Evolutionary conservation across 2,113 vertebrate species (phyloP), one percentile per base, ranked within the genome.

Genomic region (Stercorarius parasiticus): DNA sequence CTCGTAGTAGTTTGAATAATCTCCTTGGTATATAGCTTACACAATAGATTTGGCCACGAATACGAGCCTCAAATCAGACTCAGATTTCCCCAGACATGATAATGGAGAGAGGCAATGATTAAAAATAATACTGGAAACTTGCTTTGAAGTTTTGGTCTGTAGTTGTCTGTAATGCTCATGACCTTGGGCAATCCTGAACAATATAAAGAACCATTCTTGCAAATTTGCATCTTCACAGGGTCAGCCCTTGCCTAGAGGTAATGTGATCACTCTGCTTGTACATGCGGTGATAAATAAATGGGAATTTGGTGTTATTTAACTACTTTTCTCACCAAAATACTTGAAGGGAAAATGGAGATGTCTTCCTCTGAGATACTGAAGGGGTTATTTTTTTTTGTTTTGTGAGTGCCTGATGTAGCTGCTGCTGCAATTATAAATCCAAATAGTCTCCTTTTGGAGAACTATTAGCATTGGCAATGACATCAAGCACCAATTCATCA

Each of bases 401-500:
- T 49, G 4, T 85, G 49, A 70, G 27, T 32, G 45, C 29, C 42
- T 85, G 30, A 43, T 25, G n/a, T 91, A 70, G 58, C 71, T 94
- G 66, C 61, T 89, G 42, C 59, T 88, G 78, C 94, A 97, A 96
- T 97, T 96, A 94, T 86, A 88, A 91, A 94, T 34, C 67, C 66
- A 71, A 83, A 87, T 64, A 59, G 32, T 86, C 26, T 90, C 38
- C 71, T 94, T 94, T 93, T 80, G 55, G 84, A 96, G 67, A 91
- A 74, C 74, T 94, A 59, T 88, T 86, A 94, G 56, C 73, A 73
- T 34, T 89, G 77, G 49, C 82, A 90, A 82, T 66, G 89, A 82
- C 81, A 95, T 85, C 67, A 89, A 93, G 81, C 86, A 86, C 84
- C 93, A 88, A 91, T 97, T 97, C 59, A 74, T 96, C 96, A 96